Base-by-base conservation (phyloP, 2,888 invertebrate species). In the Alentia gelatinosa region DNA sequence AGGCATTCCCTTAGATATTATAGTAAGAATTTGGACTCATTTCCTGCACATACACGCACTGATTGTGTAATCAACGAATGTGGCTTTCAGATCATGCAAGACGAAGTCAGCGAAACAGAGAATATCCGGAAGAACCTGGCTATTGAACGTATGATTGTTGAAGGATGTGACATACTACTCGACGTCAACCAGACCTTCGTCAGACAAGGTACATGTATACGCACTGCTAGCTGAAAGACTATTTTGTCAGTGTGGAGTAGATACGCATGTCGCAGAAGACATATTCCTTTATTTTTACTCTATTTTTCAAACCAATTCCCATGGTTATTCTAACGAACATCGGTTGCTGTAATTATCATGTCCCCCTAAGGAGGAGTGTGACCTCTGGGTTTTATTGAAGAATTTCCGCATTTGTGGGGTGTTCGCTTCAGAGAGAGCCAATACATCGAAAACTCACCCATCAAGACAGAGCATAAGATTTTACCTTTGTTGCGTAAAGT, bases 161-260 rank as follows among this genome's bases (percentile, higher is more conserved):
- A 98, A 95, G 98, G 98, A 26, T 98, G 98, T 96, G 98, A 98
- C 95, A 98, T 98, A 94, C 97, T 98, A 75, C 96, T 98, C 89
- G 98, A 98, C 95, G 98, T 98, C 35, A 98, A 98, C 96, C 98
- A 98, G 97, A 98, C 98, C 42, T 98, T 98, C 96, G 98, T 98
- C 68, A 97, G 98, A 93, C 98, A 98, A 97, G 98, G 98, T 95
- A 92, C 35, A 68, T 68, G 26, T 15, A 42, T 42, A 12, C 7
- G 47, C 15, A 74, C 33, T 74, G 9, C 9, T 74, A n/a, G 47
- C 19, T 47, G 47, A 47, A 47, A 19, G 7, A 47, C 9, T 30
- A 30, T 79, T 33, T 79, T 12, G 35, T 35, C 33, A 3, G 30
- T 79, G 79, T 47, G 47, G 7, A n/a, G n/a, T n/a, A n/a, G n/a